Evolutionary conservation across 2,797 vertebrate species (phyloP), one percentile per base, ranked within the genome.

Genomic region (Eulemur mongoz): DNA sequence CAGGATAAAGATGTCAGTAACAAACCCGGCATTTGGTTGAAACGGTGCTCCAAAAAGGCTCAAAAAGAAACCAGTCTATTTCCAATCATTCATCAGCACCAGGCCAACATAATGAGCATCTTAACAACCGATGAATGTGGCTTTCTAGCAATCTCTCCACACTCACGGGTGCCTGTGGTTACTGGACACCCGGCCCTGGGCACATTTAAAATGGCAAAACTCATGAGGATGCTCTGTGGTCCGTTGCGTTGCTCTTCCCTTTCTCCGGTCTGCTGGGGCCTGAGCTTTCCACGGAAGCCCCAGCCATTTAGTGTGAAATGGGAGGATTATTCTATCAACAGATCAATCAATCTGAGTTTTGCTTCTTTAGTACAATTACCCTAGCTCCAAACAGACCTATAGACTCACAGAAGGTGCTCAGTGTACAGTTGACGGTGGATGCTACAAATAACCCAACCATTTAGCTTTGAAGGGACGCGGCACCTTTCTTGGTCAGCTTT

Each of bases 41-140:
- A 89, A 50, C 90, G 40, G 17, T 75, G 10, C 85, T 93, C 40
- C 38, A 73, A 69, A 70, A 89, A 78, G 45, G 4, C 61, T 88
- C 27, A 72, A 78, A 87, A 93, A 75, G 32, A 85, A 93, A 83
- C 43, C 12, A 40, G 23, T 95, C 43, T 91, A 65, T 50, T 88
- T 92, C 70, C 40, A 95, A 63, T 96, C 89, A 92, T 79, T 97
- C 72, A 72, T 90, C 89, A 88, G 70, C 13, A 52, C n/a, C 20
- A 75, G 65, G 80, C 25, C 82, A 80, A 88, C 75, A 59, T 63
- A 91, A 67, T 15, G 43, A 89, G 30, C 7, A 35, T 13, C 27
- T 91, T 78, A 85, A 81, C 67, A 91, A 80, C 30, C 14, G n/a
- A 50, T n/a, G 22, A 90, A 65, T 57, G 78, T 54, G 40, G 38